Conservation (phyloP, 2,888 invertebrate species). For the Galerucella nymphaeae region DNA sequence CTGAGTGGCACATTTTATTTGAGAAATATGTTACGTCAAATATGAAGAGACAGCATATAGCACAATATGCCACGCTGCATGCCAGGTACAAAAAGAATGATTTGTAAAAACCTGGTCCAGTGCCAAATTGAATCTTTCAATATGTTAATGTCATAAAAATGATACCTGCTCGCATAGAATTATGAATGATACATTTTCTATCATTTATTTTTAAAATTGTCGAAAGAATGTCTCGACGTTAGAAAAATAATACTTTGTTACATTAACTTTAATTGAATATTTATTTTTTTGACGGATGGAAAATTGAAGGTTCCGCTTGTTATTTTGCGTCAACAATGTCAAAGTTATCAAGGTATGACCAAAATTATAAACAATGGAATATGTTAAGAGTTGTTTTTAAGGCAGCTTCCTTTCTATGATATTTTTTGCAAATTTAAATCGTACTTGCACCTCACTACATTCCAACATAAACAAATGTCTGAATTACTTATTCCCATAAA, state of each 20-base stretch:
- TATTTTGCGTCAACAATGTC: no score
- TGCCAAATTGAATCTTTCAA: conserved; percentile 34
- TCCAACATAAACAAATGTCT: conserved; percentile 9
- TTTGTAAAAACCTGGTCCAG: conserved; percentile 23
- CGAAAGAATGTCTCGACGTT: conserved; percentile 15
- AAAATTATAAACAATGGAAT: no score
- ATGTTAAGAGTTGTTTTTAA: no score
- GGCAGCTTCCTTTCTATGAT: neutral
- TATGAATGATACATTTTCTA: conserved; percentile 30
- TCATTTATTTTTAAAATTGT: conserved; percentile 24
- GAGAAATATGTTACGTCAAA: conserved; percentile 29
- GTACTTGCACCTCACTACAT: conserved; percentile 14
- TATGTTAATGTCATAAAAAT: conserved; percentile 28
- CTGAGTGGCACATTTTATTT: conserved; percentile 23
- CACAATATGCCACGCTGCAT: conserved; percentile 28
- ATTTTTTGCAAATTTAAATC: neutral
- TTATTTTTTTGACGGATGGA: neutral
- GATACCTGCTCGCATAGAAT: conserved; percentile 27
- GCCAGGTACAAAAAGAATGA: conserved; percentile 32
- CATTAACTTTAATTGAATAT: neutral
- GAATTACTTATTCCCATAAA: conserved; percentile 10
- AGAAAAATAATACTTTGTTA: neutral
- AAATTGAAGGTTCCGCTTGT: neutral
- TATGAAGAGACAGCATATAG: conserved; percentile 15
- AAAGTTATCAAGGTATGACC: no score